Conservation (phyloP, 2,888 invertebrate genomes). For the Sialis lutaria region DNA sequence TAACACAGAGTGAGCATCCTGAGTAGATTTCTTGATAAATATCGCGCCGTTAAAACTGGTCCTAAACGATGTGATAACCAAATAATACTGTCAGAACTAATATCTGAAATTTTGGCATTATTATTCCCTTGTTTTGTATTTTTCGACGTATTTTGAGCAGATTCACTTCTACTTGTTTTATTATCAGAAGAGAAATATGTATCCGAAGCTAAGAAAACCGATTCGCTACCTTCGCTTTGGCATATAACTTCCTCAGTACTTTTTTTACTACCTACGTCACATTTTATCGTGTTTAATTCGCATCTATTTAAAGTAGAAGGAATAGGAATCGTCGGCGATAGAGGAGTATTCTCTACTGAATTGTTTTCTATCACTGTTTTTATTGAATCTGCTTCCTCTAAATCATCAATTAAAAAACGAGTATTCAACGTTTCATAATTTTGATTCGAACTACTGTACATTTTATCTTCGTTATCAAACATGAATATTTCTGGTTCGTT, state of each 20-base stretch:
- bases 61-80: constrained; percentile 90
- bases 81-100: constrained; percentile 72
- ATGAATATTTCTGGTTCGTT: constrained; percentile 46
- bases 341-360: constrained; percentile 14
- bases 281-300: constrained; percentile 38
- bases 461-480: constrained; percentile 47
- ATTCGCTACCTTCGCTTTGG: neutral
- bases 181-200: constrained; percentile 2
- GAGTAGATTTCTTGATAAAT: constrained; percentile 77
- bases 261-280: constrained; percentile 43
- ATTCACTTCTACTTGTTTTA: constrained; percentile 15
- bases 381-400: neutral
- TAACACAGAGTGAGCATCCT: constrained; percentile 91
- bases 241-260: constrained; percentile 28
- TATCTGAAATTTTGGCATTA: constrained; percentile 53
- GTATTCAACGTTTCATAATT: constrained; percentile 23
- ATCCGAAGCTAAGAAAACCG: neutral
- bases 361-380: neutral
- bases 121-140: neutral
- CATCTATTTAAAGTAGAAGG: constrained; percentile 32
- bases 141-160: constrained; percentile 9
- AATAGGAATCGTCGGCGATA: constrained; percentile 57
- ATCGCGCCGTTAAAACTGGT: constrained; percentile 81
- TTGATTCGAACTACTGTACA: constrained; percentile 24
- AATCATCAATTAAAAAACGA: constrained; percentile 9